Evolutionary conservation across 1,140 invertebrate genomes (phyloP), one percentile per base, ranked within the genome.

Genomic region (Drosophila orena): DNA sequence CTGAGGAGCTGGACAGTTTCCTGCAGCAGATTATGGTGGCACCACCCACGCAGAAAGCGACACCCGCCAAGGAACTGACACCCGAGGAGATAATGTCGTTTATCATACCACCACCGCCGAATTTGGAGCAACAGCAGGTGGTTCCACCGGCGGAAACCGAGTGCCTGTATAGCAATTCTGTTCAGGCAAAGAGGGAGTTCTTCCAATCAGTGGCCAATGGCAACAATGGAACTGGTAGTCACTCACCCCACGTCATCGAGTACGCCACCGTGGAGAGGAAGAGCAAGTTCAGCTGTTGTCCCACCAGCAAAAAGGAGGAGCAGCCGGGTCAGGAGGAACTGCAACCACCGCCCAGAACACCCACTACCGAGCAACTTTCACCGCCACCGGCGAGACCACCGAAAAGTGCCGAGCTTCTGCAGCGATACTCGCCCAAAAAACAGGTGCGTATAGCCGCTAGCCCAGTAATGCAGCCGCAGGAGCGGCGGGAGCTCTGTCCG

Each of bases 21-120:
- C 95, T 98, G 79, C 96, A 96, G 14, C 96, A 95, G 77, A 95
- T 97, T 30, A 96, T 96, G 20, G 95, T 98, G 50, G 96, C 96
- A 27, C 97, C 97, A 7, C 95, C 95, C 8, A 95, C 95, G n/a
- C 93, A 95, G 60, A 95, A 95, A 91, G 93, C 94, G 1, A 94
- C 94, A n/a, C 94, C 95, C 27, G 95, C 95, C 14, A 94, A 96
- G 70, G 95, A 95, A 86, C 89, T 96, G 10, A 96, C 95, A 0
- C 95, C 95, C 1, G 95, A 96, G 92, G 95, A 97, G 92, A 96
- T 97, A 43, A 95, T 96, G 93, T 95, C 95, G 0, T 96, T 96
- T 64, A 97, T 97, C 37, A 97, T 97, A 84, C 96, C 96, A 37
- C 96, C 96, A 3, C 96, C 96, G 0, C 96, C 96, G 1, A 84